Percentiles rank a stretch among this genome's conserved stretches.
Evolutionary conservation across 2,113 vertebrate genomes (phyloP).

Genomic region (Lepisosteus osseus): DNA sequence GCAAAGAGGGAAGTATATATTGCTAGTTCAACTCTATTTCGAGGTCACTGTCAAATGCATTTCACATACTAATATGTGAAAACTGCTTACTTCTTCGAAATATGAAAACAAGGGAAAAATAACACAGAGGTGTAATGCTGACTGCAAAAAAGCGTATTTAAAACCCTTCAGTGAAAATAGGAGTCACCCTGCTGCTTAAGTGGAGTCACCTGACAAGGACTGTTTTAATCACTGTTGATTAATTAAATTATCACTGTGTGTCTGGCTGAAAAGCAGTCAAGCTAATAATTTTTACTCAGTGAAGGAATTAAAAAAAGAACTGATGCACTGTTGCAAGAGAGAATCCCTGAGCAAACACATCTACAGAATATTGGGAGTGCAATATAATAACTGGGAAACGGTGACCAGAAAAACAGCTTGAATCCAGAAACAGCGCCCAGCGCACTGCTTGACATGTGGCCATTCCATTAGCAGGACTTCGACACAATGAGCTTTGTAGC

Average conservation of each 20-base stretch:
- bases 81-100: slow-evolving; percentile 84
- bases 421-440: no score
- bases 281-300: slow-evolving; percentile 71
- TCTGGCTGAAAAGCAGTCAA: slow-evolving; percentile 67
- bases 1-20: slow-evolving; percentile 39
- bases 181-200: slow-evolving; percentile 62
- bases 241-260: slow-evolving; percentile 72
- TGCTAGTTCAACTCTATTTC: slow-evolving; percentile 62
- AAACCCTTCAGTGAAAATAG: slow-evolving; percentile 68
- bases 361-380: no score
- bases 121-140: slow-evolving; percentile 66
- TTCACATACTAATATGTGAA: slow-evolving; percentile 83
- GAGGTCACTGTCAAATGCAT: slow-evolving; percentile 67
- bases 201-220: slow-evolving; percentile 73
- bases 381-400: no score
- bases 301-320: slow-evolving; percentile 66
- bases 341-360: no score
- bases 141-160: slow-evolving; percentile 81
- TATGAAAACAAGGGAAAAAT: slow-evolving; percentile 56
- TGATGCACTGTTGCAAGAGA: no score
- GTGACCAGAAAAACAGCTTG: no score
- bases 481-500: no score
- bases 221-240: slow-evolving; percentile 76
- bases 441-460: no score
- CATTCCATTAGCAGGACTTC: no score